Conservation (phyloP, 2,888 invertebrate species). For the Lasioglossum calceatum region DNA sequence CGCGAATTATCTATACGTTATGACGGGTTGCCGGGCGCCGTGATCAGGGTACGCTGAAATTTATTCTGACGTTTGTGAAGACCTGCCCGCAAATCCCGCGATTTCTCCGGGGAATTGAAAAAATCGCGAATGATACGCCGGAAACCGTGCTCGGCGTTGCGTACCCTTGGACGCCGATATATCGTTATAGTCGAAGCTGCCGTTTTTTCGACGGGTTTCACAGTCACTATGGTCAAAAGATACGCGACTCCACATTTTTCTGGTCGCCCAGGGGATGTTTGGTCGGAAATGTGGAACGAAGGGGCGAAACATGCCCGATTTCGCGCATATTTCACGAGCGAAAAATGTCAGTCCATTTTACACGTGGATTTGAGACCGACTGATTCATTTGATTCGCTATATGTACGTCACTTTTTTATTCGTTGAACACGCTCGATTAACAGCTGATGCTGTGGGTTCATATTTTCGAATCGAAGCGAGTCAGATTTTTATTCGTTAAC, state of each 20-base stretch:
- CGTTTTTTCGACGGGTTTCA: conserved; percentile 16
- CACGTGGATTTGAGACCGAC: not conserved
- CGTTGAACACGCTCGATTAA: not conserved
- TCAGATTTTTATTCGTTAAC: not conserved
- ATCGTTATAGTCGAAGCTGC: conserved; percentile 57
- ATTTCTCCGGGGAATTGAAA: conserved; percentile 81
- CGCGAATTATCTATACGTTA: conserved; percentile 62
- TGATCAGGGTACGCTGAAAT: conserved; percentile 71
- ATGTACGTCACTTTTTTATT: not conserved
- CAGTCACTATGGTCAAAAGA: not conserved
- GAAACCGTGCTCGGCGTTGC: conserved; percentile 61
- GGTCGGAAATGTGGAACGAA: conserved; percentile 28
- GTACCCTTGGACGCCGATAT: conserved; percentile 67
- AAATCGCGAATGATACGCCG: conserved; percentile 81
- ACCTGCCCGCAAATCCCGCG: conserved; percentile 79
- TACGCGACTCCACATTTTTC: not conserved
- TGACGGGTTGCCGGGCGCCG: conserved; percentile 57
- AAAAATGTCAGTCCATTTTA: conserved; percentile 5
- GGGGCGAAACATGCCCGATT: conserved; percentile 47
- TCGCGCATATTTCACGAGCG: conserved; percentile 44
- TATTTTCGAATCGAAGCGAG: not conserved
- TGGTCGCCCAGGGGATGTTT: conserved; percentile 30
- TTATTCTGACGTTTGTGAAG: conserved; percentile 75
- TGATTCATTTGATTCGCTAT: not conserved
- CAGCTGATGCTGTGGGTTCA: not conserved